Conservation (phyloP, 1,140 invertebrate genomes). For the Aphelinus atriplicis region DNA sequence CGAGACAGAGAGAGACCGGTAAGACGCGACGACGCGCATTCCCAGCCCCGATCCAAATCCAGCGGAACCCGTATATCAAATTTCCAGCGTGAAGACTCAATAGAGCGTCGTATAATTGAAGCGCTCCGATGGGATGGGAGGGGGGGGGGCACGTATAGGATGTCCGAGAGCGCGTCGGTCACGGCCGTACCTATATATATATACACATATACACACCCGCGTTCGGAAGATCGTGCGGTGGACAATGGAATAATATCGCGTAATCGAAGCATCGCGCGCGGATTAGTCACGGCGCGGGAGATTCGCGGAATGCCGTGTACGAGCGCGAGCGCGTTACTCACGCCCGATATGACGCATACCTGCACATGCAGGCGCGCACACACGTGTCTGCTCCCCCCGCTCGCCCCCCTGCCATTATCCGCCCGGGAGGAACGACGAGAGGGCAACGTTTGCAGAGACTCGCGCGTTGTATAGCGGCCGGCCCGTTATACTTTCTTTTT, state of each 20-base stretch:
- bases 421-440: background rate
- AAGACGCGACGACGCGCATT: no score
- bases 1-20: no score
- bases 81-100: no score
- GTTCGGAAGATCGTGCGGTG: background rate
- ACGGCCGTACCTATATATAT: background rate
- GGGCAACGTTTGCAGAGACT: background rate
- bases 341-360: slow-evolving; percentile 4
- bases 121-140: no score
- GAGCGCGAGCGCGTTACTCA: slow-evolving; percentile 2
- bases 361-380: no score
- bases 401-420: background rate
- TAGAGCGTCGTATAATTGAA: no score
- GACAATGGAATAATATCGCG: slow-evolving; percentile 22
- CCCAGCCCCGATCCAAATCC: no score
- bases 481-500: slow-evolving; percentile 22
- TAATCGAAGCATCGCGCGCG: slow-evolving; percentile 5
- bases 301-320: slow-evolving; percentile 12
- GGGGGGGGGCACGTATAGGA: no score
- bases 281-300: slow-evolving; percentile 29
- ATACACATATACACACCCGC: background rate
- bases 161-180: no score
- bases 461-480: slow-evolving; percentile 3
- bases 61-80: no score
- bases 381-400: no score